Conservation (phyloP, 2,888 invertebrate genomes). For the Galeruca laticollis region DNA sequence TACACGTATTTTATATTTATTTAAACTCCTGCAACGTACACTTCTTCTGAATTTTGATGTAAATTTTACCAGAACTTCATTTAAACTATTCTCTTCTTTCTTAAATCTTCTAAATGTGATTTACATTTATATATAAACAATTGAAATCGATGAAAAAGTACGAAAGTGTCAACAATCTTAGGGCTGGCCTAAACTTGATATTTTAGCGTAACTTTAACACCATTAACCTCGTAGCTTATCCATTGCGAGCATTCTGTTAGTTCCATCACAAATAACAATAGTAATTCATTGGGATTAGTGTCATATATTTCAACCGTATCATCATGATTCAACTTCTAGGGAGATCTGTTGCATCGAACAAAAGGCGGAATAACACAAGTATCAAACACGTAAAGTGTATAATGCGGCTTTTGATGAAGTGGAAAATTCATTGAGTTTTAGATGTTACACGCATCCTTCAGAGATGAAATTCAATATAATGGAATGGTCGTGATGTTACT, state of each 20-base stretch:
- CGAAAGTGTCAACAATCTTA: too few relatives aligned
- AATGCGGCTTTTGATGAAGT: constrained; percentile 26
- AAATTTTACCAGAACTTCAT: too few relatives aligned
- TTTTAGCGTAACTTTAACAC: too few relatives aligned
- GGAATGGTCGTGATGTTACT: constrained; percentile 19
- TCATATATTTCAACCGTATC: constrained; percentile 31
- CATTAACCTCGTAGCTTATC: constrained; percentile 34
- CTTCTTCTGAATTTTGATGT: too few relatives aligned
- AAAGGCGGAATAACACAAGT: constrained; percentile 24
- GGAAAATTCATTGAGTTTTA: constrained; percentile 13
- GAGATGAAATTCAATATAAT: constrained; percentile 20
- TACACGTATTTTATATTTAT: too few relatives aligned
- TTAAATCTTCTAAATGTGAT: too few relatives aligned
- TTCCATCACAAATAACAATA: constrained; percentile 34
- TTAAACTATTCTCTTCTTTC: too few relatives aligned
- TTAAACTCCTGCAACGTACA: too few relatives aligned
- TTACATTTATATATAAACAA: too few relatives aligned
- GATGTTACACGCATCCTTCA: constrained; percentile 23
- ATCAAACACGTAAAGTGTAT: constrained; percentile 30
- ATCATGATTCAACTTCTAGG: constrained; percentile 29
- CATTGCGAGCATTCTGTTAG: constrained; percentile 26
- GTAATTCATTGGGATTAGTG: constrained; percentile 34
- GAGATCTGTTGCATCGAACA: constrained; percentile 32
- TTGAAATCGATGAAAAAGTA: too few relatives aligned
- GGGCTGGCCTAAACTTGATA: too few relatives aligned